Conservation (phyloP, 2,797 vertebrate genomes). For the Apodemus agrarius region DNA sequence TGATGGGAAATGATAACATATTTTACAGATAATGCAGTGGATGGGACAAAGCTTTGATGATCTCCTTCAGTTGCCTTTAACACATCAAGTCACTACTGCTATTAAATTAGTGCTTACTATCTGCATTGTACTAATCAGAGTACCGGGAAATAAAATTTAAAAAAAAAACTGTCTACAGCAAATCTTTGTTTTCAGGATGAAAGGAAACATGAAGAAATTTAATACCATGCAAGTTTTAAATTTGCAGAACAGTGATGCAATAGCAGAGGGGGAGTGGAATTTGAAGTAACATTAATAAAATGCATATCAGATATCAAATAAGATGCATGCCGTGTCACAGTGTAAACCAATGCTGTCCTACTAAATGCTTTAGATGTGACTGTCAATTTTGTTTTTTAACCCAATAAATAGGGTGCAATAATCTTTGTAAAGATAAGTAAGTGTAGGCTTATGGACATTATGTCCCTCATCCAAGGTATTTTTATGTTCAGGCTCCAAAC, state of each 20-base stretch:
- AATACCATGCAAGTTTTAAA: background rate
- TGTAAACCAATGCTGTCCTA: background rate
- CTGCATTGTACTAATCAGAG: conserved; percentile 3
- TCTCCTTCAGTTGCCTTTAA: conserved; percentile 23
- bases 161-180: background rate
- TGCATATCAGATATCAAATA: background rate
- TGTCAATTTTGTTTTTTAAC: background rate
- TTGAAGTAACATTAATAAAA: conserved; percentile 2
- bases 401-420: background rate
- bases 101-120: conserved; percentile 52
- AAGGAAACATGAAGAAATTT: background rate
- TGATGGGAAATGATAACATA: conserved; percentile 46
- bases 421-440: conserved; percentile 19
- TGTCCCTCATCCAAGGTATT: background rate
- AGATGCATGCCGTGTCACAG: background rate
- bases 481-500: background rate
- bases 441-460: background rate
- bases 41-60: background rate
- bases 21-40: conserved; percentile 34
- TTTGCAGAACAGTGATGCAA: background rate
- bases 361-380: background rate
- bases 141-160: background rate
- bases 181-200: conserved; percentile 25
- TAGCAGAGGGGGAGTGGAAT: background rate
- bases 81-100: conserved; percentile 50